These are phyloP conservation scores for Chalcis sispes DNA, from an alignment of 2,888 invertebrate genomes.

Conservation along the genomic window DNA sequence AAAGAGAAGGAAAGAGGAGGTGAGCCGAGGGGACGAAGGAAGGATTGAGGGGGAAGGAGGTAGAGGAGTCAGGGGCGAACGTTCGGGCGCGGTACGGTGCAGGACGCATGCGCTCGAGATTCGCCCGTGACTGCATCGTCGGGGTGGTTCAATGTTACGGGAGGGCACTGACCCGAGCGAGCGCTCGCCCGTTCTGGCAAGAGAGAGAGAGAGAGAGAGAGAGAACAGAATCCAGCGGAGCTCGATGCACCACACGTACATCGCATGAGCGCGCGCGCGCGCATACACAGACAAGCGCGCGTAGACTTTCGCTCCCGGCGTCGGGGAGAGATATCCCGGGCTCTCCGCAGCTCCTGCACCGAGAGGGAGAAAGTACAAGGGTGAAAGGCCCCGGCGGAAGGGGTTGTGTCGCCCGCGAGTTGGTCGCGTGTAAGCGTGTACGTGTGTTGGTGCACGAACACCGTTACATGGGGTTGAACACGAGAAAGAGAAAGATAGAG, in stretches of 20 bases:
- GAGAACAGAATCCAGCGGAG: constrained; percentile 65
- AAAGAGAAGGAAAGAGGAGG: no score
- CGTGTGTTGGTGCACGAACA: background rate
- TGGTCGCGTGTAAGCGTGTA: background rate
- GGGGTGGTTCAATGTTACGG: constrained; percentile 76
- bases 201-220: constrained; percentile 49
- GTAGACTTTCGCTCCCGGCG: background rate
- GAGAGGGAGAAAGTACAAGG: constrained; percentile 16
- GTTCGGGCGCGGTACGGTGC: background rate
- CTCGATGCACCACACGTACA: constrained; percentile 59
- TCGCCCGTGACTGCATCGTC: constrained; percentile 74
- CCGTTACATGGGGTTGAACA: background rate
- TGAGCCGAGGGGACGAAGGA: no score
- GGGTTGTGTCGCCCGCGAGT: background rate
- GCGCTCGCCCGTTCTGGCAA: constrained; percentile 22
- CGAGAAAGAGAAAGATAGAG: no score
- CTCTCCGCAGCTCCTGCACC: constrained; percentile 1
- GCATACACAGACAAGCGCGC: constrained; percentile 42
- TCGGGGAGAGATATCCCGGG: constrained; percentile 44
- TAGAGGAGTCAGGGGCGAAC: background rate
- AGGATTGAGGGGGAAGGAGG: background rate
- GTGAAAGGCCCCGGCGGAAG: constrained; percentile 30
- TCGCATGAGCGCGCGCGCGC: constrained; percentile 8
- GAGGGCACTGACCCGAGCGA: constrained; percentile 75
- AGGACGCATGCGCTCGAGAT: constrained; percentile 70